These are phyloP conservation scores for Gallinago jamesoni DNA, from an alignment of 2,113 vertebrate species.

Conservation along the genomic window DNA sequence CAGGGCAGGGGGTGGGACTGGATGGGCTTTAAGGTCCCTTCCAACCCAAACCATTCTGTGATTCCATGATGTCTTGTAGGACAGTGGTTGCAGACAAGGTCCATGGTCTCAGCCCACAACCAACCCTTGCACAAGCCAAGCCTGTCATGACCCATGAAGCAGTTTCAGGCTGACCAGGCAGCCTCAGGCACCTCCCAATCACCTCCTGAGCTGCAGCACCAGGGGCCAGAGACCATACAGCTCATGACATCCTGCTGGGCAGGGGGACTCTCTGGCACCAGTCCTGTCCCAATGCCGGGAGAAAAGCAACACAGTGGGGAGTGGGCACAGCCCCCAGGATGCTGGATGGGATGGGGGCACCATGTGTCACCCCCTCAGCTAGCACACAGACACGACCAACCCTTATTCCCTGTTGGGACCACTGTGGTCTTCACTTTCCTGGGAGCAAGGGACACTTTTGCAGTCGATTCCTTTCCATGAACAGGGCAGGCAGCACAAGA, in stretches of 20 bases:
- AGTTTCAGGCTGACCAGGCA: background rate
- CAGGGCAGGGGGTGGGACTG: background rate
- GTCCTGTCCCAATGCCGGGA: background rate
- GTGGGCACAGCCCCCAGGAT: background rate
- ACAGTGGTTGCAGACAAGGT: background rate
- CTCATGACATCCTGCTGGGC: background rate
- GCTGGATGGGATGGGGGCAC: background rate
- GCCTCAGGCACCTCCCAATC: background rate
- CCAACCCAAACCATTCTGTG: background rate
- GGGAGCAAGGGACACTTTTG: accelerated
- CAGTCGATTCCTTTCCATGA: background rate
- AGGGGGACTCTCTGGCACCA: accelerated
- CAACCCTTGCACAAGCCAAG: background rate
- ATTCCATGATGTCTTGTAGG: background rate
- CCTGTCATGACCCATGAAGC: background rate
- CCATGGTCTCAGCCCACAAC: background rate
- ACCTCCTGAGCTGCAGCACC: background rate
- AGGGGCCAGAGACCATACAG: accelerated
- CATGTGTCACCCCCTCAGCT: background rate
- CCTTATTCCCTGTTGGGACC: background rate
- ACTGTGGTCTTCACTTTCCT: background rate
- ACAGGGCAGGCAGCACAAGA: background rate
- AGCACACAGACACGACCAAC: background rate
- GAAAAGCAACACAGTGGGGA: background rate
- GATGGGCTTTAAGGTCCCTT: background rate